These are phyloP conservation scores for Triplophysa dalaica DNA, from an alignment of 2,113 vertebrate genomes.

Conservation along the genomic window DNA sequence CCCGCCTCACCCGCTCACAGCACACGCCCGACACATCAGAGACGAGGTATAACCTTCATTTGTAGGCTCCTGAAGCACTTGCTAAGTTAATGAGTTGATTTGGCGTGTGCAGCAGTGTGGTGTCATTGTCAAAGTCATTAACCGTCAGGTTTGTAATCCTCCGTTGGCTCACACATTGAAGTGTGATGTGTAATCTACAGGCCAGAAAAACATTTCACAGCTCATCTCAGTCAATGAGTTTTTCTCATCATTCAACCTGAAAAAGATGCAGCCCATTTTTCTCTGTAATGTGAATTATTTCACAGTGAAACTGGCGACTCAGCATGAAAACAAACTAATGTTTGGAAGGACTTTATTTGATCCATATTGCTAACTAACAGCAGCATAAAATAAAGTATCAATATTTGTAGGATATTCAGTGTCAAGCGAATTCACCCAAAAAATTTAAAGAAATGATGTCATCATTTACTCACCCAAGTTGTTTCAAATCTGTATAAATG, in stretches of 20 bases:
- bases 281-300: not conserved
- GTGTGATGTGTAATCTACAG: too few species aligned
- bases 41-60: constrained; percentile 80
- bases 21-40: constrained; percentile 85
- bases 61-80: not conserved
- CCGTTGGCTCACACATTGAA: not conserved
- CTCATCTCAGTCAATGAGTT: not conserved
- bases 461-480: too few species aligned
- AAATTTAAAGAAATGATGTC: too few species aligned
- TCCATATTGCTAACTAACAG: too few species aligned
- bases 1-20: constrained; percentile 84
- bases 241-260: too few species aligned
- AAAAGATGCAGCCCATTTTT: not conserved
- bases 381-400: too few species aligned
- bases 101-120: not conserved
- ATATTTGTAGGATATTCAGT: too few species aligned
- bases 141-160: not conserved
- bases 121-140: not conserved
- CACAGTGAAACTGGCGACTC: too few species aligned
- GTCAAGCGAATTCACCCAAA: too few species aligned
- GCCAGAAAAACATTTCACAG: constrained; percentile 7
- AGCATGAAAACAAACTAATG: too few species aligned
- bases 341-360: too few species aligned
- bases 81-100: constrained; percentile 8
- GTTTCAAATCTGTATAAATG: too few species aligned